Base-by-base conservation (phyloP, 2,113 vertebrate genomes). In the Misgurnus mizolepis region DNA sequence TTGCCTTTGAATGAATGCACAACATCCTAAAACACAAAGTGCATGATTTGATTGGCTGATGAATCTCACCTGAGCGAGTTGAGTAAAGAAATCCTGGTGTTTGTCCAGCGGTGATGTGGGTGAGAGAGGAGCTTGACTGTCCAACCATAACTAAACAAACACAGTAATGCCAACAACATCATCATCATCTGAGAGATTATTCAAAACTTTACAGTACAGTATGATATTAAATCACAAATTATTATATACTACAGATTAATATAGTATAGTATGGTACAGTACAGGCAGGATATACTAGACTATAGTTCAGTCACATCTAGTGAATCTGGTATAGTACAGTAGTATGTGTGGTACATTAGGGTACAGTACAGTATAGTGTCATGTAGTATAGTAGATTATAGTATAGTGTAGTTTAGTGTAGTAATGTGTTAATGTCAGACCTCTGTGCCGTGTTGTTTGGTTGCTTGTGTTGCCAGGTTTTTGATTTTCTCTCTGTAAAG, bases 81-180 rank as follows among this genome's bases (percentile, higher is more conserved):
- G 89, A 58, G 93, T 93, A 89, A 99, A 99, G 84, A 99, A 99
- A 67, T 99, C 98, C 53, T 95, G 92, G 39, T 97, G 95, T 86
- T 96, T 97, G 27, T 89, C 93, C 0, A 89, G 90, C 2, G 95
- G 93, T 49, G 95, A 94, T 22, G 82, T 49, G 86, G 93, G 15
- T 86, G 95, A 77, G 50, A 87, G 79, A 12, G 91, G 90, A 85
- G 82, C 89, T 86, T 93, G 93, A 60, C 94, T 93, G 45, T 98
- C 96, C 1, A 95, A 92, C 97, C 97, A 99, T 76, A 99, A 84
- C 98, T 99, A 40, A 40, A 67, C 40, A 68, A 2, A 67, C 11
- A 67, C 2, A 55, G 7, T n/a, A 40, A 41, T 11, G 10, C 14
- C 3, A 60, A 4, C 7, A n/a, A 58, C 0, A n/a, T n/a, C 4